A percentile compares a stretch with the other conserved stretches of the same genome.
Evolutionary conservation across 2,888 invertebrate genomes (phyloP).

Genomic region (Drosophila mimetica): DNA sequence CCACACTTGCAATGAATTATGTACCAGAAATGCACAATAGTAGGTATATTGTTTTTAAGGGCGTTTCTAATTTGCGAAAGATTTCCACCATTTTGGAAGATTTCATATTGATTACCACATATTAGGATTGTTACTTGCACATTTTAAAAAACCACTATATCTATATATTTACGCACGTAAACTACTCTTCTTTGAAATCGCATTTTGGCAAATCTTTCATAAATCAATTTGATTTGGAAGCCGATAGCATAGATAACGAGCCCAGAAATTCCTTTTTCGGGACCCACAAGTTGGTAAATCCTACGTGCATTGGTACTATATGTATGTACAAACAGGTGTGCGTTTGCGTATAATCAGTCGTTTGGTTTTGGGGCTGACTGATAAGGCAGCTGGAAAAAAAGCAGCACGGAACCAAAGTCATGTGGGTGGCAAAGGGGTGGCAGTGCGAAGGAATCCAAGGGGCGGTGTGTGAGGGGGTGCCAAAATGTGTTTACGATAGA

Average conservation of each 20-base stretch:
- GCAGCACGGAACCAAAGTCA: constrained; percentile 53
- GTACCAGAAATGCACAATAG: constrained; percentile 2
- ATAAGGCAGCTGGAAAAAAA: constrained; percentile 22
- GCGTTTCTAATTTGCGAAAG: neutral
- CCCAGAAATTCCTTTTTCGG: constrained; percentile 16
- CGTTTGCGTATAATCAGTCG: constrained; percentile 38
- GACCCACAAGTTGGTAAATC: constrained; percentile 13
- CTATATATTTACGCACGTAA: neutral
- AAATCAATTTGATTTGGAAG: constrained; percentile 76
- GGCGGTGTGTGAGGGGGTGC: constrained; percentile 12
- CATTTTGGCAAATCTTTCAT: constrained; percentile 70
- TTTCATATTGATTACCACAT: neutral
- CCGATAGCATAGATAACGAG: constrained; percentile 65
- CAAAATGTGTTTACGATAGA: constrained; percentile 34
- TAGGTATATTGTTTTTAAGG: constrained; percentile 10
- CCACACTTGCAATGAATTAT: constrained; percentile 11
- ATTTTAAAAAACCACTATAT: neutral
- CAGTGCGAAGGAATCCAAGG: constrained; percentile 12
- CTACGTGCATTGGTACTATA: constrained; percentile 12
- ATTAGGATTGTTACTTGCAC: neutral
- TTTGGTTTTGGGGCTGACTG: constrained; percentile 24
- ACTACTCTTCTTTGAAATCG: constrained; percentile 12
- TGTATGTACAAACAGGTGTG: constrained; percentile 11
- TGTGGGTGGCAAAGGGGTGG: constrained; percentile 15
- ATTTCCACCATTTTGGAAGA: neutral